Evolutionary conservation across 2,113 vertebrate species (phyloP).

Genomic region (Illadopsis cleaveri): DNA sequence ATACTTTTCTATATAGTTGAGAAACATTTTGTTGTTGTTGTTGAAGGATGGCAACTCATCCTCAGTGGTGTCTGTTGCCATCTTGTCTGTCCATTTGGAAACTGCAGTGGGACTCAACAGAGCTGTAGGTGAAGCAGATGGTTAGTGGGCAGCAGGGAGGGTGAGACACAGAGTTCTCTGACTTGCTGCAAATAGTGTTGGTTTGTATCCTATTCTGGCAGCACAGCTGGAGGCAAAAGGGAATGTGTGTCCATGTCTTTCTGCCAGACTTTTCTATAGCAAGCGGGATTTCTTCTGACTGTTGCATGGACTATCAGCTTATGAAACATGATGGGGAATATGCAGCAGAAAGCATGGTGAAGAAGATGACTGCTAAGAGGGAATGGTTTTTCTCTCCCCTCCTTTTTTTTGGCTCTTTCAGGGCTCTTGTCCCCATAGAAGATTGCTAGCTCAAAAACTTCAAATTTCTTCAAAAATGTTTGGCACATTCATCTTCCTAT

Average conservation of each 20-base stretch:
- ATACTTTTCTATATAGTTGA: not conserved
- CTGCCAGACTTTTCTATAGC: not conserved
- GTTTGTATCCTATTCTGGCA: not conserved
- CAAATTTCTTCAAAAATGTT: not conserved
- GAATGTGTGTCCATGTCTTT: not conserved
- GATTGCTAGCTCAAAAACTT: not conserved
- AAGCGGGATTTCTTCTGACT: not conserved
- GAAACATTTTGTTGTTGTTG: not conserved
- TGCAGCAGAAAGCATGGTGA: not conserved
- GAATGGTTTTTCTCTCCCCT: not conserved
- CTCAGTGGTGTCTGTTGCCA: not conserved
- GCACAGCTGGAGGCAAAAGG: not conserved
- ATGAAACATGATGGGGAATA: not conserved
- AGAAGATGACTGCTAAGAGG: not conserved
- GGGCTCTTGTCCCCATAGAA: not conserved
- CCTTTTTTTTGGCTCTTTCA: not conserved
- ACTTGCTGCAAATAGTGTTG: not conserved
- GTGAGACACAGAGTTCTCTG: not conserved
- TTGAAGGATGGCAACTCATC: not conserved
- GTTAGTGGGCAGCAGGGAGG: not conserved
- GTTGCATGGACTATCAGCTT: not conserved
- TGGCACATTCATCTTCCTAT: not conserved
- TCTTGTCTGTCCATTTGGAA: not conserved
- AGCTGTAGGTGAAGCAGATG: not conserved
- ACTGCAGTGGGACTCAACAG: not conserved